Conservation (phyloP, 2,113 vertebrate species). For the Platichthys stellatus region DNA sequence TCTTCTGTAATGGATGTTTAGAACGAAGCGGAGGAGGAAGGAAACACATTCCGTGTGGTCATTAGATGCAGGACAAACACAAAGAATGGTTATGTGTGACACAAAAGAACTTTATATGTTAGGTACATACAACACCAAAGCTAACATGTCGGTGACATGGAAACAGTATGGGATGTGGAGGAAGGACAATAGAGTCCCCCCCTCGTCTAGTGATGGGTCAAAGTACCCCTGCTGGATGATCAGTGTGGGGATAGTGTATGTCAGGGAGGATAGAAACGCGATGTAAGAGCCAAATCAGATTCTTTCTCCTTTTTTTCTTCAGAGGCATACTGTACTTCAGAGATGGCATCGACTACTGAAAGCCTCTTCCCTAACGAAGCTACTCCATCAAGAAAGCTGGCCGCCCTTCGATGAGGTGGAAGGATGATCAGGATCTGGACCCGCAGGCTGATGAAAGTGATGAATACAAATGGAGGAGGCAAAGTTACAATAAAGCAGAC, state of each 20-base stretch:
- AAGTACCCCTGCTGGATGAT: background rate
- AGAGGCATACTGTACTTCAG: background rate
- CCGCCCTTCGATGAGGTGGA: background rate
- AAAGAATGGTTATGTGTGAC: too few relatives aligned
- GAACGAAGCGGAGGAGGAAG: background rate
- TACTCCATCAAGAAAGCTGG: background rate
- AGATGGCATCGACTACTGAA: background rate
- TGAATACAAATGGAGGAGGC: too few relatives aligned
- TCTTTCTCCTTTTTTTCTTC: background rate
- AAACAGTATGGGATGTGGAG: background rate
- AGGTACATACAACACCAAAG: background rate
- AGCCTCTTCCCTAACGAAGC: background rate
- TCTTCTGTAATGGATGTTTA: conserved; percentile 5
- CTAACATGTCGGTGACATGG: background rate
- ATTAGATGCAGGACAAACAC: background rate
- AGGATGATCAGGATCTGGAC: background rate
- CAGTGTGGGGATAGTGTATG: background rate
- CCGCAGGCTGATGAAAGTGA: too few relatives aligned
- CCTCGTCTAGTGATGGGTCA: background rate
- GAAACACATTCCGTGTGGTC: conserved; percentile 11
- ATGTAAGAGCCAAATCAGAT: too few relatives aligned
- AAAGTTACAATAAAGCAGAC: too few relatives aligned
- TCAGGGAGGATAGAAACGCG: background rate
- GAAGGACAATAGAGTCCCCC: background rate
- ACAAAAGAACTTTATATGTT: background rate